phyloP scores from a whole-genome alignment of 2,113 vertebrate genomes.

The Epinephelus cyanopodus region DNA sequence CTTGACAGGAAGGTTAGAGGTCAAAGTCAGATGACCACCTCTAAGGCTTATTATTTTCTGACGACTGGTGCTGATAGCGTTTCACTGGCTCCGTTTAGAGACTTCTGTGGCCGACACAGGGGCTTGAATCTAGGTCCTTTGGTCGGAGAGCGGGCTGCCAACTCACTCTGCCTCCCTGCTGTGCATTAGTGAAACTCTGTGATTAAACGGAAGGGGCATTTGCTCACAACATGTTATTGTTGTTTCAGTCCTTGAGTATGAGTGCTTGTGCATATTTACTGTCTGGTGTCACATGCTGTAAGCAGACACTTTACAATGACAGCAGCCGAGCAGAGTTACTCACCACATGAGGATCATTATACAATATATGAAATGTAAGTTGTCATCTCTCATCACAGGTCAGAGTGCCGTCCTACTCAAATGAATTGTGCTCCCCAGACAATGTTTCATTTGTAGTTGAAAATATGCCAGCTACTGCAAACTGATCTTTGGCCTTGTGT shows the following conservation, averaged over 20 bases:
- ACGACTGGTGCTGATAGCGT: conserved; percentile 2
- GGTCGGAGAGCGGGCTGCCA: conserved; percentile 38
- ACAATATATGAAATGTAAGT: conserved; percentile 1
- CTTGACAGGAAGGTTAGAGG: conserved; percentile 23
- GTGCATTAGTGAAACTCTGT: conserved; percentile 56
- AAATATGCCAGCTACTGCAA: not conserved
- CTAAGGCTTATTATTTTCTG: conserved; percentile 32
- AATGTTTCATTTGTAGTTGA: conserved; percentile 8
- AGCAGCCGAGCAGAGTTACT: conserved; percentile 6
- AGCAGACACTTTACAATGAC: conserved; percentile 12
- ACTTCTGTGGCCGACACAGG: conserved; percentile 29
- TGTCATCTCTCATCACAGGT: not conserved
- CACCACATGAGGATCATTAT: not conserved
- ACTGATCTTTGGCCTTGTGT: conserved; percentile 1
- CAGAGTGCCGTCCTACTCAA: not conserved
- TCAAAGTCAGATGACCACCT: conserved; percentile 23
- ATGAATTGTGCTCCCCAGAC: not conserved
- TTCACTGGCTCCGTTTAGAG: conserved; percentile 22
- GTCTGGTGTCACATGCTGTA: conserved; percentile 29
- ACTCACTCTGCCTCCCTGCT: conserved; percentile 48
- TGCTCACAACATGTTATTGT: conserved; percentile 55
- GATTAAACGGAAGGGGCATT: conserved; percentile 60
- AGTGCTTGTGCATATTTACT: conserved; percentile 40
- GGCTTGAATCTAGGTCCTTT: conserved; percentile 19
- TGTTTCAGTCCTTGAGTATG: conserved; percentile 33